Evolutionary conservation across 2,888 invertebrate species (phyloP), one percentile per base, ranked within the genome.

Genomic region (Hybos culiciformis): DNA sequence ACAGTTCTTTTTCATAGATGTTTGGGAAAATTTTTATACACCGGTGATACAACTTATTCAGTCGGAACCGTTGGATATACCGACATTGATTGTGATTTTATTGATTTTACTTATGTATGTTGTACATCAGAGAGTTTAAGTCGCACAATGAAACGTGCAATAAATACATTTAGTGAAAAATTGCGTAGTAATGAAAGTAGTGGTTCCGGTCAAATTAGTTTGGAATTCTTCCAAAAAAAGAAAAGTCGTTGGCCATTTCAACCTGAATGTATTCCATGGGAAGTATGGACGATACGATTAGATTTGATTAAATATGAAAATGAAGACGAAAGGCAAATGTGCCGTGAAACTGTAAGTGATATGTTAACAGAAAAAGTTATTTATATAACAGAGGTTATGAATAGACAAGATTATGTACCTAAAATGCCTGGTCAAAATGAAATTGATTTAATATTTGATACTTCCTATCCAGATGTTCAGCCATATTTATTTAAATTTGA

Each of bases 71-170:
- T 98, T 42, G 94, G 96, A 50, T 88, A 92, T 60, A 83, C 87
- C 53, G 98, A 98, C 67, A 88, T 96, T 29, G 91, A 94, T 67
- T 98, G 97, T 71, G 91, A 97, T 67, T 93, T 92, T 63, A 85
- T 98, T 56, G 96, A 97, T 69, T 83, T 96, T 63, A 96, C 96
- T 7, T 97, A 97, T 69, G 96, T 92, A 20, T 85, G 92, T 64
- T 91, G 91, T 69, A 83, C 87, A 50, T 93, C 92, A 24, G 75
- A 78, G n/a, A 71, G 71, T 41, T 71, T 90, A 36, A 80, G 80
- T 49, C 77, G 75, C 54, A 78, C 71, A 51, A 73, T 83, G 53
- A 84, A 77, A 61, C 77, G 73, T 47, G 84, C 81, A 61, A 83
- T 87, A 47, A 80, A 80, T 17, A 72, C 75, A 44, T 87, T 88